Conservation (phyloP, 2,113 vertebrate genomes). For the Protobothrops mucrosquamatus region DNA sequence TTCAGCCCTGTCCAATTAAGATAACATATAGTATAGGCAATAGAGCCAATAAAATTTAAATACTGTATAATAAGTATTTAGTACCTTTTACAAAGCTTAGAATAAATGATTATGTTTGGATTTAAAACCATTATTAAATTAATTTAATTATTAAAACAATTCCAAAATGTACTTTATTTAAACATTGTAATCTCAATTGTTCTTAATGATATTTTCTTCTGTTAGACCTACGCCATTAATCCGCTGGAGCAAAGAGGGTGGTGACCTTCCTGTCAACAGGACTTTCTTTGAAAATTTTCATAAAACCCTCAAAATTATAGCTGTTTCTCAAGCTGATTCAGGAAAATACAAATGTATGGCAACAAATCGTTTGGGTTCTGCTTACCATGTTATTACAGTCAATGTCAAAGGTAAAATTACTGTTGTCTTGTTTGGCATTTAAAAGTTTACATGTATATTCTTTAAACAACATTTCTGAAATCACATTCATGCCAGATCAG, state of each 20-base stretch:
- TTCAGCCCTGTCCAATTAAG: neutral
- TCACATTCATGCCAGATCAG: neutral
- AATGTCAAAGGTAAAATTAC: conserved; percentile 83
- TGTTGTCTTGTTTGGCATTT: conserved; percentile 4
- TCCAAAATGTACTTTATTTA: neutral
- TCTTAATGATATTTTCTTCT: conserved; percentile 41
- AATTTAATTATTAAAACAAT: neutral
- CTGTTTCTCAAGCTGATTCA: conserved; percentile 87
- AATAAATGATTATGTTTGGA: conserved; percentile 44
- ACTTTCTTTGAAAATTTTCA: conserved; percentile 83
- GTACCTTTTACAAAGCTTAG: conserved; percentile 19
- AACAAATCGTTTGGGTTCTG: conserved; percentile 76
- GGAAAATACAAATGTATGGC: conserved; percentile 91
- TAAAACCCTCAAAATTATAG: conserved; percentile 86
- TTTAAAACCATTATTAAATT: conserved; percentile 1
- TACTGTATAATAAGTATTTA: neutral
- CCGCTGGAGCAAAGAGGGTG: conserved; percentile 88
- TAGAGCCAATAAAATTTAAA: neutral
- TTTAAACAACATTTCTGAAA: neutral
- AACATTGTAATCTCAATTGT: neutral
- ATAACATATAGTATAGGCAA: neutral
- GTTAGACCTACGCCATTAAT: conserved; percentile 87
- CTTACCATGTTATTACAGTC: conserved; percentile 84
- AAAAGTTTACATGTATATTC: neutral
- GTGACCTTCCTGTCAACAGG: conserved; percentile 79